A percentile compares a stretch with the other conserved stretches of the same genome.
These are phyloP conservation scores for Arge pagana DNA, from an alignment of 2,888 invertebrate species.

Conservation along the genomic window DNA sequence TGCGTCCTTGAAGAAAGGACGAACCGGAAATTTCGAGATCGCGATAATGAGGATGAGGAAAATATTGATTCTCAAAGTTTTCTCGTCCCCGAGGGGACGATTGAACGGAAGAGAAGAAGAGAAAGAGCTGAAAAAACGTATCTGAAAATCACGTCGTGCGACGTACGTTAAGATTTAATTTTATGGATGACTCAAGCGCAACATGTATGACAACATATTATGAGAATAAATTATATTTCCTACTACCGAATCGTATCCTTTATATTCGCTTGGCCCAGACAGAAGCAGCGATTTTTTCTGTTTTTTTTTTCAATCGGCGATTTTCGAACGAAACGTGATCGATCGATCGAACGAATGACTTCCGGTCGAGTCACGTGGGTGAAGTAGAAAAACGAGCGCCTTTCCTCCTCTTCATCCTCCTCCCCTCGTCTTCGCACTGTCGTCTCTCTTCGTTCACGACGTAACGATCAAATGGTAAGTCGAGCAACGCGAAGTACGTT, in stretches of 20 bases:
- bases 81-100: background rate
- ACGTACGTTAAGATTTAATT: slow-evolving; percentile 1
- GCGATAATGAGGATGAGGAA: too few species aligned
- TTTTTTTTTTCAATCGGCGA: background rate
- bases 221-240: slow-evolving; percentile 50
- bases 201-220: slow-evolving; percentile 41
- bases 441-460: slow-evolving; percentile 11
- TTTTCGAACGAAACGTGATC: background rate
- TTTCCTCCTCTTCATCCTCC: too few species aligned
- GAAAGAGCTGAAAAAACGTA: background rate
- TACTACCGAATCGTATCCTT: slow-evolving; percentile 43
- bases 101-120: background rate
- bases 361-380: too few species aligned
- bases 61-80: too few species aligned
- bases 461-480: slow-evolving; percentile 9
- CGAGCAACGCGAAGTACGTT: too few species aligned
- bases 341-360: background rate
- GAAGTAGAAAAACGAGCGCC: too few species aligned
- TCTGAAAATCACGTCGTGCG: background rate
- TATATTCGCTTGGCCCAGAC: slow-evolving; percentile 36
- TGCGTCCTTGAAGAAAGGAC: too few species aligned
- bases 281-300: background rate
- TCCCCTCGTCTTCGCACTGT: too few species aligned
- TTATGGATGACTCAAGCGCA: slow-evolving; percentile 30
- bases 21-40: too few species aligned